Conservation (phyloP, 2,797 vertebrate genomes). For the Platalea minor region DNA sequence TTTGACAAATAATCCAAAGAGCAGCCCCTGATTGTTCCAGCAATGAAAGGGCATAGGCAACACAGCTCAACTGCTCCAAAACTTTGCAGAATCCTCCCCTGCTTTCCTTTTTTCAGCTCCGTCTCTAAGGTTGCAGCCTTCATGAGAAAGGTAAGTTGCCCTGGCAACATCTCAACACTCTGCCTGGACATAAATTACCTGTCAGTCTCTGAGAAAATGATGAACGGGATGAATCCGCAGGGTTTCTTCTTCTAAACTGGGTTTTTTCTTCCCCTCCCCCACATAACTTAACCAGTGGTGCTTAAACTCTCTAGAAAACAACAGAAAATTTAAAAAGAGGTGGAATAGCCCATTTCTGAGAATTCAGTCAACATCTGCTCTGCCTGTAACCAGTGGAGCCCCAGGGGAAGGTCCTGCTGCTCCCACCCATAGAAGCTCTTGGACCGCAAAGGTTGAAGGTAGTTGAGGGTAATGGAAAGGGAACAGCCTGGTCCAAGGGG, state of each 20-base stretch:
- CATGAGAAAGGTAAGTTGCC: slow-evolving; percentile 12
- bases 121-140: not conserved
- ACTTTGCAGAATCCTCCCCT: not conserved
- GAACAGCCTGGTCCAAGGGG: not conserved
- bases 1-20: not conserved
- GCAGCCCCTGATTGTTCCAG: not conserved
- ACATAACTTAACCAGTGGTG: not conserved
- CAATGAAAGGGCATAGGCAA: not conserved
- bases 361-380: not conserved
- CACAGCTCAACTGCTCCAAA: not conserved
- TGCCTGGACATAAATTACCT: slow-evolving; percentile 7
- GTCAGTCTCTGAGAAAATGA: not conserved
- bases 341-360: not conserved
- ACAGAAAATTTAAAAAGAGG: not conserved
- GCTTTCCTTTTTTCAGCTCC: not conserved
- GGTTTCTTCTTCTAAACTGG: not conserved
- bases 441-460: not conserved
- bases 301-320: not conserved
- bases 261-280: not conserved
- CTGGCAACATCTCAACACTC: not conserved
- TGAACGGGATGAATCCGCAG: not conserved
- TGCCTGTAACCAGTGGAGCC: not conserved
- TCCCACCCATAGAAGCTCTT: not conserved
- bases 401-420: not conserved
- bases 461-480: not conserved